Percentiles rank a stretch among this genome's conserved stretches.
Evolutionary conservation across 2,113 vertebrate species (phyloP).

Genomic region (Leptodactylus fuscus): DNA sequence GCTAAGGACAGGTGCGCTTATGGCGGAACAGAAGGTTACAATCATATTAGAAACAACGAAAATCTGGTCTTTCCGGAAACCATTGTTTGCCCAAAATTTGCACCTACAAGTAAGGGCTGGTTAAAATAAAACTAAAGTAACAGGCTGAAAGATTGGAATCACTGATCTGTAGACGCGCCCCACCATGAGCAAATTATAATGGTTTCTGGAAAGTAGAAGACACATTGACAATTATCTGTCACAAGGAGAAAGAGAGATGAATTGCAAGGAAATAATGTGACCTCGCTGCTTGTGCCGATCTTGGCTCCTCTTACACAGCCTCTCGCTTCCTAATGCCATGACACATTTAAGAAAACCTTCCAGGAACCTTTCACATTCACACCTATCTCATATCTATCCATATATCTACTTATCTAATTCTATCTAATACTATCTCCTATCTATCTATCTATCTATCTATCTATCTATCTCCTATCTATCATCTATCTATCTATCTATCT

Average conservation of each 20-base stretch:
- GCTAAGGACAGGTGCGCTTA: not conserved
- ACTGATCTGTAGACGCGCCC: too few species aligned
- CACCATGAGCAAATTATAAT: not conserved
- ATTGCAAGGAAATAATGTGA: not conserved
- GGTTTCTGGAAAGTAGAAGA: too few species aligned
- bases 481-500: too few species aligned
- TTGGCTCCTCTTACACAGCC: not conserved
- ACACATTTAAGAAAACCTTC: not conserved
- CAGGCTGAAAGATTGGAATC: not conserved
- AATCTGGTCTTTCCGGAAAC: not conserved
- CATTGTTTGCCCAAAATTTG: not conserved
- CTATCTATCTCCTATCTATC: too few species aligned
- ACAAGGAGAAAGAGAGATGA: not conserved
- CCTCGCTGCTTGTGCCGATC: not conserved
- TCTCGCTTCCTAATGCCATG: not conserved
- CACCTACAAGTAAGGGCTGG: not conserved
- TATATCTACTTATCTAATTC: too few species aligned
- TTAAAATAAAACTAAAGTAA: not conserved
- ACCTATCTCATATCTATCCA: too few species aligned
- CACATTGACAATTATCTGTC: too few species aligned
- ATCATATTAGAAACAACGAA: not conserved
- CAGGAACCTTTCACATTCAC: not conserved
- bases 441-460: too few species aligned
- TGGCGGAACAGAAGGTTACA: not conserved
- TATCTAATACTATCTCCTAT: too few species aligned